Conservation (phyloP, 2,113 vertebrate species). For the Takifugu bimaculatus region DNA sequence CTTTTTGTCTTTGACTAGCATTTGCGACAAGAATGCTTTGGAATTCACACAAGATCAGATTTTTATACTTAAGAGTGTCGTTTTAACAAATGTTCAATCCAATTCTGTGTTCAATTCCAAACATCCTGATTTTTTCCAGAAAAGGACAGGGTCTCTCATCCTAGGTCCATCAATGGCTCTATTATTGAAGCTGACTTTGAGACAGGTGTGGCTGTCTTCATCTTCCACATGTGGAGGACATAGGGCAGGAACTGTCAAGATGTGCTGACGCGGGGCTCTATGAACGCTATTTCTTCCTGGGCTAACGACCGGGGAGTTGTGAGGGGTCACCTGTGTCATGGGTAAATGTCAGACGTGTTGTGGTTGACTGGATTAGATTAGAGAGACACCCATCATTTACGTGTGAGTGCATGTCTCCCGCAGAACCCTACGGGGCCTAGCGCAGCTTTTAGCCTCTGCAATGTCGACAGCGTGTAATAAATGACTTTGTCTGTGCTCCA, state of each 20-base stretch:
- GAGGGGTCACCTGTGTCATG: not conserved
- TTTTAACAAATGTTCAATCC: too few relatives aligned
- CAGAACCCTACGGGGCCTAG: constrained; percentile 14
- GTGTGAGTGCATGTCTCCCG: constrained; percentile 17
- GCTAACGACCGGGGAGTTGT: not conserved
- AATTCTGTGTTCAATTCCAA: too few relatives aligned
- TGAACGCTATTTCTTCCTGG: not conserved
- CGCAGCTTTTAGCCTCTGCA: constrained; percentile 23
- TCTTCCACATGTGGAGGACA: too few relatives aligned
- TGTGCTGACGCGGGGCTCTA: too few relatives aligned
- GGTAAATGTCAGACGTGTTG: not conserved
- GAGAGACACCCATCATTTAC: not conserved
- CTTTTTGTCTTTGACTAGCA: too few relatives aligned
- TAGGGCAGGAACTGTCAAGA: too few relatives aligned
- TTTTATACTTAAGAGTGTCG: too few relatives aligned
- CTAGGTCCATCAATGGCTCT: not conserved
- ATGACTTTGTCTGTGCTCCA: constrained; percentile 30
- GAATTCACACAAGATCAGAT: too few relatives aligned
- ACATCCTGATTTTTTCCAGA: not conserved
- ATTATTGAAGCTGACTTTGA: too few relatives aligned
- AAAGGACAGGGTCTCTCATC: not conserved
- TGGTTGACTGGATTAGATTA: not conserved
- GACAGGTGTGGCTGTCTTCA: too few relatives aligned
- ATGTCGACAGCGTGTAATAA: constrained; percentile 37
- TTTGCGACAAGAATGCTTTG: too few relatives aligned